Evolutionary conservation across 2,113 vertebrate species (phyloP).

Genomic region (Petroica traversi): DNA sequence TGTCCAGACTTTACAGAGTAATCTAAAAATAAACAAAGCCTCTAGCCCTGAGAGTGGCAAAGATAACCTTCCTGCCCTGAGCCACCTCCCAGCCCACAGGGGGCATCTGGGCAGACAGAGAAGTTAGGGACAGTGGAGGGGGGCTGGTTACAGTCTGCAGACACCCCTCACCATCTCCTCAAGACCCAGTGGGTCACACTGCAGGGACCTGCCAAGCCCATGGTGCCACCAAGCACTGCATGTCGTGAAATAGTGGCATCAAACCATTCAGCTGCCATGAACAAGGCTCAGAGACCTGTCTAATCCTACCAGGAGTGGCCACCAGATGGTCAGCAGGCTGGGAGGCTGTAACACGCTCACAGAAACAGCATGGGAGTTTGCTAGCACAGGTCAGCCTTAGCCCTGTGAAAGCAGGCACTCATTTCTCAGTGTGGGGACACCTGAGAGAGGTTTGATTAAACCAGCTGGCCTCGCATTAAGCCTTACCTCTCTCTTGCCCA

Average conservation of each 20-base stretch:
- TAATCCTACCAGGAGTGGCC: not conserved
- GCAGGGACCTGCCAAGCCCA: accelerated
- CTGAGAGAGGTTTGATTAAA: not conserved
- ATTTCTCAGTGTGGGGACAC: not conserved
- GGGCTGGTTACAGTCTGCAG: not conserved
- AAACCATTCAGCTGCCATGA: not conserved
- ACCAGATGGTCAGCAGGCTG: not conserved
- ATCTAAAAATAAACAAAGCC: slow-evolving; percentile 43
- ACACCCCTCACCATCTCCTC: not conserved
- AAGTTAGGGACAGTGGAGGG: not conserved
- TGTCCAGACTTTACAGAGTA: not conserved
- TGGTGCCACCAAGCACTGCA: not conserved
- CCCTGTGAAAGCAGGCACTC: not conserved
- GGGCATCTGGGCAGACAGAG: not conserved
- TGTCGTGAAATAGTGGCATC: not conserved
- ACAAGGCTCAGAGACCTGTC: not conserved
- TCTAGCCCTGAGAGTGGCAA: not conserved
- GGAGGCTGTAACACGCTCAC: not conserved
- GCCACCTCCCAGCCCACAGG: not conserved
- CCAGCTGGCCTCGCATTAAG: not conserved
- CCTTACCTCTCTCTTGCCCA: not conserved
- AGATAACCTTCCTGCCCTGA: not conserved
- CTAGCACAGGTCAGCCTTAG: not conserved
- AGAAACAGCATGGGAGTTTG: not conserved
- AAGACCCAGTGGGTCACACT: not conserved